Evolutionary conservation across 1,140 invertebrate species (phyloP).

Genomic region (Drosophila varians): DNA sequence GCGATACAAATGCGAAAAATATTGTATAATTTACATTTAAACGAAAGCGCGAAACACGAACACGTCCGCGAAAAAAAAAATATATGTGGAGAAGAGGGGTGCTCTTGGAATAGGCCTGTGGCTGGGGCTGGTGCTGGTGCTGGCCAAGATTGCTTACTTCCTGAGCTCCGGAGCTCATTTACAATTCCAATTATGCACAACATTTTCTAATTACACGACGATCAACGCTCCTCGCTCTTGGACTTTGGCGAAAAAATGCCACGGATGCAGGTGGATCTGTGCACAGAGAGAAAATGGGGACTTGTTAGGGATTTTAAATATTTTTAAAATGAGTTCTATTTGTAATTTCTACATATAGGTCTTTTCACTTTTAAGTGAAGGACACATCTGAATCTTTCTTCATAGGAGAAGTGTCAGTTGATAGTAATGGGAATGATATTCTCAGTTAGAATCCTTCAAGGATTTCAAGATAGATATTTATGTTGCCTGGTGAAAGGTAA

Average conservation of each 20-base stretch:
- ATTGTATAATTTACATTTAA: constrained; percentile 79
- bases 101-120: no score
- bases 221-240: constrained; percentile 58
- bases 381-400: no score
- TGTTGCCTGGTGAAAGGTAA: no score
- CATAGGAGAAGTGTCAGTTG: no score
- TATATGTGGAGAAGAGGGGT: constrained; percentile 18
- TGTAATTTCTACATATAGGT: no score
- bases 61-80: constrained; percentile 35
- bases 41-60: constrained; percentile 73
- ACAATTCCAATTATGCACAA: constrained; percentile 83
- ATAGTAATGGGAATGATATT: no score
- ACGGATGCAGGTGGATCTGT: not conserved
- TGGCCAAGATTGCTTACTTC: constrained; percentile 61
- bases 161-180: constrained; percentile 68
- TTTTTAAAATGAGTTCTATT: not conserved
- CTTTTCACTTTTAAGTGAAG: no score
- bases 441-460: no score
- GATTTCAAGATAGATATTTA: no score
- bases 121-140: constrained; percentile 8
- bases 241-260: constrained; percentile 24
- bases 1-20: constrained; percentile 75
- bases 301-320: not conserved
- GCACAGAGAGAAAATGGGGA: constrained; percentile 13
- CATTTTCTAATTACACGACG: constrained; percentile 82